phyloP scores from a whole-genome alignment of 2,888 invertebrate genomes.

The Iphiclides podalirius region DNA sequence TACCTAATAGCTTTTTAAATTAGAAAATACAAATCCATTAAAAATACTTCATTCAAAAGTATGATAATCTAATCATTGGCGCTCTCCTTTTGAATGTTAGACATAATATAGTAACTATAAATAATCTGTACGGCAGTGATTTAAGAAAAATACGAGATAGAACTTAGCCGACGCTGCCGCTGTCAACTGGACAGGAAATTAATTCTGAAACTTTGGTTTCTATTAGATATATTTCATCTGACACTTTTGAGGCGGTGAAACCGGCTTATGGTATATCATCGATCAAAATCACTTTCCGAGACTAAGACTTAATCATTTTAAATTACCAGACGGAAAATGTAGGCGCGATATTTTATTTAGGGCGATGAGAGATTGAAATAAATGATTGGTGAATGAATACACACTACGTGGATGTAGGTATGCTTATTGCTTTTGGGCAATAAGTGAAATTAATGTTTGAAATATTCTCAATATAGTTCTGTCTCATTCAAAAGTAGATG shows the following conservation, averaged over 20 bases:
- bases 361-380: too few relatives aligned
- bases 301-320: conserved; percentile 7
- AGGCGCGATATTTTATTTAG: too few relatives aligned
- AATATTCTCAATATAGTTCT: too few relatives aligned
- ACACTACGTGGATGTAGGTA: too few relatives aligned
- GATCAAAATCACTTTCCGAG: conserved; percentile 20
- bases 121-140: neutral
- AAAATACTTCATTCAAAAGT: neutral
- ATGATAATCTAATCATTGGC: neutral
- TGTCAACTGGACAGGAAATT: conserved; percentile 17
- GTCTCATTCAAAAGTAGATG: too few relatives aligned
- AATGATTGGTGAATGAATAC: too few relatives aligned
- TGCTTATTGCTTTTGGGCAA: too few relatives aligned
- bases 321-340: conserved; percentile 1
- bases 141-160: conserved; percentile 5
- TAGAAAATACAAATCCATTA: too few relatives aligned
- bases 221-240: conserved; percentile 15
- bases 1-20: too few relatives aligned
- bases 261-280: conserved; percentile 15
- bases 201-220: conserved; percentile 18
- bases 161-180: neutral
- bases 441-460: too few relatives aligned
- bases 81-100: neutral
- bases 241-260: conserved; percentile 18
- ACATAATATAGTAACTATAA: neutral